Percentiles rank a stretch among this genome's conserved stretches.
phyloP scores from a whole-genome alignment of 2,113 vertebrate species.

The Procavia capensis region DNA sequence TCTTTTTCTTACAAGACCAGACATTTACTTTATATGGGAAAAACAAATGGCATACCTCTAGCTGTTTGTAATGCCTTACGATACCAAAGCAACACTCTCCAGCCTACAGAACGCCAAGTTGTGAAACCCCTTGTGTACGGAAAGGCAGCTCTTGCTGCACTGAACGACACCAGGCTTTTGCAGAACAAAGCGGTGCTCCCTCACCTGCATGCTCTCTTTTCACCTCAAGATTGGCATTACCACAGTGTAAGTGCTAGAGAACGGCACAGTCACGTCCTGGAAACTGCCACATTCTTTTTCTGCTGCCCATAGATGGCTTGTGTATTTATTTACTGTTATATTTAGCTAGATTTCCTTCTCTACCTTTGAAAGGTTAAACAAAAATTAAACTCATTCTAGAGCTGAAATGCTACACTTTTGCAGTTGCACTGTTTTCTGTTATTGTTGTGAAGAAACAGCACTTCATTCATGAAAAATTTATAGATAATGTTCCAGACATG shows the following conservation, averaged over 20 bases:
- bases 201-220: neutral
- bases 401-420: neutral
- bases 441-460: neutral
- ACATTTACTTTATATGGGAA: neutral
- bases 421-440: neutral
- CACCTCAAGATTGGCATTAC: neutral
- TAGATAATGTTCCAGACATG: neutral
- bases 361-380: neutral
- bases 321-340: neutral
- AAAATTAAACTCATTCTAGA: neutral
- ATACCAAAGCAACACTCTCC: constrained; percentile 4
- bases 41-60: neutral
- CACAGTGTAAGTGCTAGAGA: neutral
- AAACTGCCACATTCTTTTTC: neutral
- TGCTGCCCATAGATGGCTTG: neutral
- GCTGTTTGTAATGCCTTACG: neutral
- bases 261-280: neutral
- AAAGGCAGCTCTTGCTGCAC: neutral
- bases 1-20: neutral
- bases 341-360: neutral
- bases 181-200: neutral
- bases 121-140: neutral
- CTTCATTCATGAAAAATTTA: neutral
- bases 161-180: neutral
- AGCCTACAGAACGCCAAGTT: neutral